Evolutionary conservation across 2,888 invertebrate species (phyloP).

Genomic region (Scaptomyza polygonia): DNA sequence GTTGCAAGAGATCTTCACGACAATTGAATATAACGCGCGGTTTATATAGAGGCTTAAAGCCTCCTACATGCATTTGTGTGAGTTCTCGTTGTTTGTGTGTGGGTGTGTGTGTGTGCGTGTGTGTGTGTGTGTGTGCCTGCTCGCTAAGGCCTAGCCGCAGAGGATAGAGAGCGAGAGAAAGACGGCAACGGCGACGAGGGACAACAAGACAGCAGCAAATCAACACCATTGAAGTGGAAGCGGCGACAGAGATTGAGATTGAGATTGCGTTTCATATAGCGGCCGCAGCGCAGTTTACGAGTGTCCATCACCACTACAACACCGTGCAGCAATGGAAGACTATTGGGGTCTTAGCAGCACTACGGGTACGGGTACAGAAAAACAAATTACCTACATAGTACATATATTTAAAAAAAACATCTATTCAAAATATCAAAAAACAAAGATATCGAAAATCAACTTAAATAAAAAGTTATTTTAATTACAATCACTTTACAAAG

Average conservation of each 20-base stretch:
- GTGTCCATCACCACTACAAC: slow-evolving; percentile 81
- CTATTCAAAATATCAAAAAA: not conserved
- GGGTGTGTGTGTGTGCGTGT: slow-evolving; percentile 3
- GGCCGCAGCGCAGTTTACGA: slow-evolving; percentile 80
- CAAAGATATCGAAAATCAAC: slow-evolving; percentile 23
- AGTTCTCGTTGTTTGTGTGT: slow-evolving; percentile 15
- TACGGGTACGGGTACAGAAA: slow-evolving; percentile 78
- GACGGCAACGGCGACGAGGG: slow-evolving; percentile 7
- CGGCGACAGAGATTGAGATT: slow-evolving; percentile 70
- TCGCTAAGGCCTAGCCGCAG: slow-evolving; percentile 30
- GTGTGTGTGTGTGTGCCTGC: slow-evolving; percentile 14
- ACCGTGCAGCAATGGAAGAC: slow-evolving; percentile 82
- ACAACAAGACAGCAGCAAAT: slow-evolving; percentile 51
- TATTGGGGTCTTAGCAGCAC: slow-evolving; percentile 84
- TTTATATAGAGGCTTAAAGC: slow-evolving; percentile 27
- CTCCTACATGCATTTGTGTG: slow-evolving; percentile 35
- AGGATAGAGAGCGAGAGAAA: slow-evolving; percentile 10
- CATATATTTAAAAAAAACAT: slow-evolving; percentile 4
- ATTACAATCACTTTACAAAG: slow-evolving; percentile 1
- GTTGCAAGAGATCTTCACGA: slow-evolving; percentile 61
- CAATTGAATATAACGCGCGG: slow-evolving; percentile 64
- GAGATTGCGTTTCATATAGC: slow-evolving; percentile 78
- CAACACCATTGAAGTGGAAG: slow-evolving; percentile 76
- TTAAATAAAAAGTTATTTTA: slow-evolving; percentile 8
- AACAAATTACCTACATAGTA: slow-evolving; percentile 21